Conservation (phyloP, 2,888 invertebrate species). For the Drosophila meridionalis region DNA sequence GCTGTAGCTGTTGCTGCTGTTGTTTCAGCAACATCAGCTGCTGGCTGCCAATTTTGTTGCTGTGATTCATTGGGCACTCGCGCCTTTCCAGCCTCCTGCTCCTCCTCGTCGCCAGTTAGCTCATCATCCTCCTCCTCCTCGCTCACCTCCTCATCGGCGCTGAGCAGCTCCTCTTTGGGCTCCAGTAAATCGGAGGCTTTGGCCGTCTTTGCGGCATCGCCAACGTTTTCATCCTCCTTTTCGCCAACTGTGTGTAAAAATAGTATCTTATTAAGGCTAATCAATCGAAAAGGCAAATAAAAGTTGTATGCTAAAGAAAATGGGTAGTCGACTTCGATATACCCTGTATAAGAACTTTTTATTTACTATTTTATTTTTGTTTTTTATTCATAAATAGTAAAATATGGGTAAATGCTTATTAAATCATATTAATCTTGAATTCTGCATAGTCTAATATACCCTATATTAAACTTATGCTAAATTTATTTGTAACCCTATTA, state of each 20-base stretch:
- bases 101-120: constrained; percentile 48
- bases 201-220: constrained; percentile 28
- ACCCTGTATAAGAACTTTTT: constrained; percentile 4
- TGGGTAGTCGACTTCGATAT: background rate
- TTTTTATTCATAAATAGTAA: background rate
- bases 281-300: constrained; percentile 47
- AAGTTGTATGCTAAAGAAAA: background rate
- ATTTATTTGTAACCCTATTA: too few species aligned
- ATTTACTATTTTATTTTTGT: background rate
- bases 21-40: constrained; percentile 64
- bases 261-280: constrained; percentile 35
- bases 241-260: constrained; percentile 65
- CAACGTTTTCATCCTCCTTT: constrained; percentile 66
- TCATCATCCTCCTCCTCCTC: constrained; percentile 46
- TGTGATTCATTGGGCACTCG: constrained; percentile 64
- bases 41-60: constrained; percentile 55
- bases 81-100: constrained; percentile 30
- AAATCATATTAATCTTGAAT: background rate
- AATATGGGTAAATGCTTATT: background rate
- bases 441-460: background rate
- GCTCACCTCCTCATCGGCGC: constrained; percentile 64
- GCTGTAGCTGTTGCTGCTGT: constrained; percentile 42
- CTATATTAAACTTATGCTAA: background rate
- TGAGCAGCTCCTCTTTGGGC: constrained; percentile 81
- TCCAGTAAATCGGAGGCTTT: constrained; percentile 67